These are phyloP conservation scores for Lepilemur ruficaudatus DNA, from an alignment of 2,797 vertebrate species.

Conservation along the genomic window DNA sequence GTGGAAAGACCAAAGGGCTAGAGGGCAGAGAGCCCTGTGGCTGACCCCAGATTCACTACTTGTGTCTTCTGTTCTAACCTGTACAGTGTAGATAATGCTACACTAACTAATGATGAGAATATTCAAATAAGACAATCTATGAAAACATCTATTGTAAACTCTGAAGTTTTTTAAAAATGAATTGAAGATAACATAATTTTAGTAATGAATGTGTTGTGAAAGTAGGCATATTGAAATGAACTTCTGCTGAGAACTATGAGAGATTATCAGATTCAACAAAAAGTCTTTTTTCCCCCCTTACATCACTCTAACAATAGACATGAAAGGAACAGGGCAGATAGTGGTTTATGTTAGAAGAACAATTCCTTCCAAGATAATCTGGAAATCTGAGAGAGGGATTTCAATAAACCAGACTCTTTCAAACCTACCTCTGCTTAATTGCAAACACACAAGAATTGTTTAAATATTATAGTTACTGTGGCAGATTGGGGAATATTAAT, in stretches of 20 bases:
- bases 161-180: background rate
- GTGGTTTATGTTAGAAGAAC: background rate
- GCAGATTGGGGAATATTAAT: background rate
- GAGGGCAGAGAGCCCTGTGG: background rate
- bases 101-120: background rate
- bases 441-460: background rate
- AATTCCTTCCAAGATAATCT: background rate
- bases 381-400: background rate
- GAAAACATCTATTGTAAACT: background rate
- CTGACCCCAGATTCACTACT: background rate
- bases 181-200: background rate
- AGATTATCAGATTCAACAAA: background rate
- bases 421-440: background rate
- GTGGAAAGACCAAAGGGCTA: background rate
- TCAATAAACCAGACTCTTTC: background rate
- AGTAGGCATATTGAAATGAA: background rate
- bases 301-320: background rate
- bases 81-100: fast-evolving
- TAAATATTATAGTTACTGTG: background rate
- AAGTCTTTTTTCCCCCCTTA: background rate
- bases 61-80: background rate
- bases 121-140: background rate
- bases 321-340: background rate
- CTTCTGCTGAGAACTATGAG: background rate
- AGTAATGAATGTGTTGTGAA: background rate